These are phyloP conservation scores for Takifugu flavidus DNA, from an alignment of 2,113 vertebrate species.

Conservation along the genomic window DNA sequence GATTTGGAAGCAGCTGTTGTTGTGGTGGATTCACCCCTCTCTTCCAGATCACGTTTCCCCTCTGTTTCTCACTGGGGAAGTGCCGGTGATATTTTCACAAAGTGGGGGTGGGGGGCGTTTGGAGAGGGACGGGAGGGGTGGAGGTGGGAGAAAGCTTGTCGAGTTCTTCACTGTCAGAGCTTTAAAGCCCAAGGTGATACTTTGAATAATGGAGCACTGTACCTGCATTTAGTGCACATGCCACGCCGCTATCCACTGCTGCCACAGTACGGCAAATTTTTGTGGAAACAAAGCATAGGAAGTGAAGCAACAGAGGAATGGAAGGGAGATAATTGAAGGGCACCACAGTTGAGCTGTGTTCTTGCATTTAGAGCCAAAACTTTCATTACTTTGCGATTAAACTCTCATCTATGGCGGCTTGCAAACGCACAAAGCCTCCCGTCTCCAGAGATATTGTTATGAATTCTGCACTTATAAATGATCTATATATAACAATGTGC, in stretches of 20 bases:
- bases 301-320: conserved; percentile 9
- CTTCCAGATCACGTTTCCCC: conserved; percentile 73
- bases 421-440: conserved; percentile 38
- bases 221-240: conserved; percentile 26
- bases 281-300: conserved; percentile 6
- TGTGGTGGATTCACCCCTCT: conserved; percentile 69
- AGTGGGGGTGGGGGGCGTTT: conserved; percentile 27
- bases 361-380: conserved; percentile 29
- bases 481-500: conserved; percentile 50
- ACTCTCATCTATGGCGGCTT: conserved; percentile 52
- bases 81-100: conserved; percentile 68
- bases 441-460: conserved; percentile 41
- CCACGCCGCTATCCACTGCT: conserved; percentile 17
- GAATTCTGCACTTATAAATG: conserved; percentile 47
- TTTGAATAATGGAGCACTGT: conserved; percentile 74
- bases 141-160: conserved; percentile 39
- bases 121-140: not conserved
- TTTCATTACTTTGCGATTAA: conserved; percentile 60
- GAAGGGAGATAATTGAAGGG: conserved; percentile 7
- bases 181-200: conserved; percentile 69
- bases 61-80: conserved; percentile 59
- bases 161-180: conserved; percentile 58
- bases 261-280: conserved; percentile 8
- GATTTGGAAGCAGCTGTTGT: conserved; percentile 80
- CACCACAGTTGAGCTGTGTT: conserved; percentile 3